These are phyloP conservation scores for Antechinus stuartii DNA, from an alignment of 2,113 vertebrate genomes.

Conservation along the genomic window DNA sequence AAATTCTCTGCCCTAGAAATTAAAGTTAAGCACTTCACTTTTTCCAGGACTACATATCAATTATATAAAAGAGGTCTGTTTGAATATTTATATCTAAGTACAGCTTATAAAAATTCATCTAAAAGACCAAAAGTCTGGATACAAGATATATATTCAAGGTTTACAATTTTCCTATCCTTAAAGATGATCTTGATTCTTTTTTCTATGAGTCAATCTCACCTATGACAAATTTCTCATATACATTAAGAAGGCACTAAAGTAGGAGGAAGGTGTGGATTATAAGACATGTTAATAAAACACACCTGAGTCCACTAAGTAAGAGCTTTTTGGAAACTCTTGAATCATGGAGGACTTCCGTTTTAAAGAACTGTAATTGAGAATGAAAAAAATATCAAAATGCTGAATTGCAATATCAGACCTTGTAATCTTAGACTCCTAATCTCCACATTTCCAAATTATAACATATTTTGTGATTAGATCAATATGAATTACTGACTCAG, in stretches of 20 bases:
- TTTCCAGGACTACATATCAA: neutral
- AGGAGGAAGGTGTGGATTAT: neutral
- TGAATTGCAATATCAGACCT: neutral
- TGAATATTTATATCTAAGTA: neutral
- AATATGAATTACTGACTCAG: neutral
- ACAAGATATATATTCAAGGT: constrained; percentile 14
- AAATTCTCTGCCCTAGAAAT: neutral
- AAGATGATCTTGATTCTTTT: constrained; percentile 21
- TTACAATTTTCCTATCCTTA: constrained; percentile 3
- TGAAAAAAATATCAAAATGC: constrained; percentile 15
- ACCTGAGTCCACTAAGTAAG: neutral
- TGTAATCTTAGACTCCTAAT: neutral
- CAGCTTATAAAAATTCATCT: neutral
- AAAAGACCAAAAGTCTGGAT: neutral
- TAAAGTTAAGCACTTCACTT: neutral
- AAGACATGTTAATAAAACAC: constrained; percentile 18
- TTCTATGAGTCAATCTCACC: neutral
- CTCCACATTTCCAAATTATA: neutral
- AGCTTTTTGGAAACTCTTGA: neutral
- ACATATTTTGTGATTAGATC: neutral
- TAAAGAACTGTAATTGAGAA: neutral
- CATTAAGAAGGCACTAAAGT: constrained; percentile 5
- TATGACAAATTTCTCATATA: constrained; percentile 10
- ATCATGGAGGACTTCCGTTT: neutral
- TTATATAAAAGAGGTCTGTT: neutral